phyloP scores from a whole-genome alignment of 2,888 invertebrate species.

The Gandaritis pyraliata region DNA sequence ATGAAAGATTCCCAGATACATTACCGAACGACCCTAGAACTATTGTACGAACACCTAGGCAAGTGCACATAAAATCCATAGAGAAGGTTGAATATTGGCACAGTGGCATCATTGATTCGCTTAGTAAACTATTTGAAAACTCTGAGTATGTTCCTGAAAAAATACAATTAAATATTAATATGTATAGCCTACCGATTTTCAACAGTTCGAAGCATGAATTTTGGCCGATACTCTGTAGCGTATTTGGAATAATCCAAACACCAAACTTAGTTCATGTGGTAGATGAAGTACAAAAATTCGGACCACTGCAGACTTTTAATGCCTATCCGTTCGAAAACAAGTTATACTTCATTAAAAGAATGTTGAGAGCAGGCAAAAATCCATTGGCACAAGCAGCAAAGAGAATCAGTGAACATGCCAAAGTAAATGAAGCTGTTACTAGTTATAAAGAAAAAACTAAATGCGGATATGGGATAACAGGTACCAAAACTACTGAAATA shows the following conservation, averaged over 20 bases:
- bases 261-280: neutral
- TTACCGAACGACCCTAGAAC: neutral
- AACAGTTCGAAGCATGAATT: neutral
- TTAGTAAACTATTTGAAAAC: neutral
- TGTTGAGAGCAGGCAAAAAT: neutral
- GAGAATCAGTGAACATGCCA: neutral
- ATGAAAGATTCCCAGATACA: neutral
- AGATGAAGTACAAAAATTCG: neutral
- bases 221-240: neutral
- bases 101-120: neutral
- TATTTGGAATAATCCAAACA: neutral
- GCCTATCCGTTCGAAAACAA: too few relatives aligned
- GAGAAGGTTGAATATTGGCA: neutral
- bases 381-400: neutral
- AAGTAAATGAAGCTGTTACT: neutral
- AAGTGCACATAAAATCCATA: neutral
- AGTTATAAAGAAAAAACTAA: neutral
- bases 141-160: neutral
- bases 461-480: neutral
- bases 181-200: neutral
- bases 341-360: too few relatives aligned
- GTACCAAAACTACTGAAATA: neutral
- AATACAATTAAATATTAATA: conserved; percentile 1
- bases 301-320: neutral
- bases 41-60: neutral